Percentiles rank a stretch among this genome's conserved stretches.
phyloP scores from a whole-genome alignment of 2,113 vertebrate species.

The Gorsachius goisagi region DNA sequence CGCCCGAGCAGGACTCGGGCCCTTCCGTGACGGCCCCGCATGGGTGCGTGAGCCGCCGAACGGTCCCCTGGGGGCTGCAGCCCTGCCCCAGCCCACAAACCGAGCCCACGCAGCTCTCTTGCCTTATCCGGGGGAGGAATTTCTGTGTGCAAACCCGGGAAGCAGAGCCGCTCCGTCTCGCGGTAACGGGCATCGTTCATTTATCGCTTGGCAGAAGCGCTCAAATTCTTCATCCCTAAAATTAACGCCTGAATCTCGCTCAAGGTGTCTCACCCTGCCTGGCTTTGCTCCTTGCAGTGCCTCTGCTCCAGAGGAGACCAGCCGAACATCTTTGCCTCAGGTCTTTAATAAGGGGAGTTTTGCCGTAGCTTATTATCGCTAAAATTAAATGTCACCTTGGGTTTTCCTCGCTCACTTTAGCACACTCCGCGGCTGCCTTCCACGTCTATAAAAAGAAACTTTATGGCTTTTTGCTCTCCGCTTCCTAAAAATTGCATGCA shows the following conservation, averaged over 20 bases:
- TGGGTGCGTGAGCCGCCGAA: accelerated
- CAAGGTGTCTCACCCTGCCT: background rate
- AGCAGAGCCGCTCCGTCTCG: background rate
- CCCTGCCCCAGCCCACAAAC: background rate
- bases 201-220: background rate
- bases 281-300: background rate
- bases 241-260: background rate
- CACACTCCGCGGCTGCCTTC: slow-evolving; percentile 28
- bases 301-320: background rate
- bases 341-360: slow-evolving; percentile 56
- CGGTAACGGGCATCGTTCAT: background rate
- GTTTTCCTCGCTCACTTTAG: slow-evolving; percentile 56
- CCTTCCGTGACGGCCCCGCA: no score
- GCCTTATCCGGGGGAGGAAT: background rate
- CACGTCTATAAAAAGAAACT: slow-evolving; percentile 52
- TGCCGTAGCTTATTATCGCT: slow-evolving; percentile 55
- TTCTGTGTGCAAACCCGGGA: background rate
- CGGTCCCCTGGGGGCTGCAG: background rate
- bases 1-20: accelerated
- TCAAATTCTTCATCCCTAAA: slow-evolving; percentile 7
- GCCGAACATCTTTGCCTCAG: background rate
- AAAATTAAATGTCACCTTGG: slow-evolving; percentile 71
- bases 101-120: background rate
- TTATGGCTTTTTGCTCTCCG: slow-evolving; percentile 18
- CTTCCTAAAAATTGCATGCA: slow-evolving; percentile 39